A percentile compares a stretch with the other conserved stretches of the same genome.
phyloP scores from a whole-genome alignment of 2,888 invertebrate species.

The Andrena chrysosceles region DNA sequence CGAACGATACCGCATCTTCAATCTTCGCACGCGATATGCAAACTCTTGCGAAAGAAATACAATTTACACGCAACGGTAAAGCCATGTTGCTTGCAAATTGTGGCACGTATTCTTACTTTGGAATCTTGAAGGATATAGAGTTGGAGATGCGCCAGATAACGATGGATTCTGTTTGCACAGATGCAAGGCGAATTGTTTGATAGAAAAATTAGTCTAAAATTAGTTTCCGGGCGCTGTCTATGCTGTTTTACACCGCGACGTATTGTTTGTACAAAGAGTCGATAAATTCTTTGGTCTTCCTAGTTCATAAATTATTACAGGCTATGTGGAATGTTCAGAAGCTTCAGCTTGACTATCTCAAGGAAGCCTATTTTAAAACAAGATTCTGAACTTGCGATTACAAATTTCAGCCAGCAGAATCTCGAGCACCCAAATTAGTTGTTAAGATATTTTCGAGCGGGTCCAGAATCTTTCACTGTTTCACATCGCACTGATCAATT shows the following conservation, averaged over 20 bases:
- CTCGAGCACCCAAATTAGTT: neutral
- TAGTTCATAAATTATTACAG: neutral
- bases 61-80: slow-evolving; percentile 19
- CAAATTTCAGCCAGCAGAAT: neutral
- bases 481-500: neutral
- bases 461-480: neutral
- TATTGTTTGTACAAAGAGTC: neutral
- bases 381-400: neutral
- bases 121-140: neutral
- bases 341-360: neutral
- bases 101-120: neutral
- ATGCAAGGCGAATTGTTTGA: neutral
- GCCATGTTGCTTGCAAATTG: slow-evolving; percentile 6
- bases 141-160: neutral
- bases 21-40: slow-evolving; percentile 21
- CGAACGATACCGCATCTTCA: neutral
- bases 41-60: neutral
- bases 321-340: neutral
- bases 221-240: too few species aligned
- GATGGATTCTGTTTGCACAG: slow-evolving; percentile 3
- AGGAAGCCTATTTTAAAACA: neutral
- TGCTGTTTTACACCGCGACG: neutral
- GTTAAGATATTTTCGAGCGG: neutral
- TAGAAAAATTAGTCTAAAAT: neutral
- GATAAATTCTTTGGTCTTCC: slow-evolving; percentile 34